Evolutionary conservation across 2,113 vertebrate species (phyloP).

Genomic region (Plecotus auritus): DNA sequence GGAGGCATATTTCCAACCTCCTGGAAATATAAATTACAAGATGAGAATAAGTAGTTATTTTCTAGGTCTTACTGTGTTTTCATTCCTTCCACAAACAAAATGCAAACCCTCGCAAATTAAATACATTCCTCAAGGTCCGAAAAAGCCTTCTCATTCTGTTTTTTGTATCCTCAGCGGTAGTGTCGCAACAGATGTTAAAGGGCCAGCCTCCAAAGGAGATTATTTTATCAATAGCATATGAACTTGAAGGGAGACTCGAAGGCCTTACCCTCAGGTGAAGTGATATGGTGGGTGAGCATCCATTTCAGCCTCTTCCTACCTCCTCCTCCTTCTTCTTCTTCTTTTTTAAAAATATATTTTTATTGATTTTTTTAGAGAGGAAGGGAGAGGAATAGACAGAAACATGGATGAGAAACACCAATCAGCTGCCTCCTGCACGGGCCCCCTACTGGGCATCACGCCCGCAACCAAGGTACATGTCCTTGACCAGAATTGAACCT

Average conservation of each 20-base stretch:
- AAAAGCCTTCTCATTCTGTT: background rate
- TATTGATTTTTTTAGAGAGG: background rate
- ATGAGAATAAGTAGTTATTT: constrained; percentile 49
- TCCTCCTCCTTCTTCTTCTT: background rate
- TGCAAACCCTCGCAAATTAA: constrained; percentile 55
- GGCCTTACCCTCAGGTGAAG: background rate
- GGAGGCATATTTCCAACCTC: constrained; percentile 22
- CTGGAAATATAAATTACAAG: constrained; percentile 53
- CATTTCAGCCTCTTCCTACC: background rate
- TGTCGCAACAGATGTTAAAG: background rate
- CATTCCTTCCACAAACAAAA: constrained; percentile 66
- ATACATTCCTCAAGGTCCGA: constrained; percentile 40
- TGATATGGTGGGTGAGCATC: background rate
- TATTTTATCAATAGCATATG: background rate
- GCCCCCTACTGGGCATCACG: background rate
- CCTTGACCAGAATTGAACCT: background rate
- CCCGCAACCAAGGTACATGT: too few relatives aligned
- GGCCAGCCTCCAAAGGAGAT: background rate
- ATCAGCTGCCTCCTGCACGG: background rate
- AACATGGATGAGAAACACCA: background rate
- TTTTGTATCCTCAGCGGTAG: background rate
- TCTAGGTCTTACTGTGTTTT: constrained; percentile 44
- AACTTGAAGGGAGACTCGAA: background rate
- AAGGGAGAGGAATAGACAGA: background rate
- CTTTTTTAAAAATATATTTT: too few relatives aligned